A percentile compares a stretch with the other conserved stretches of the same genome.
These are phyloP conservation scores for Anguilla marmorata DNA, from an alignment of 2,797 vertebrate genomes.

Conservation along the genomic window DNA sequence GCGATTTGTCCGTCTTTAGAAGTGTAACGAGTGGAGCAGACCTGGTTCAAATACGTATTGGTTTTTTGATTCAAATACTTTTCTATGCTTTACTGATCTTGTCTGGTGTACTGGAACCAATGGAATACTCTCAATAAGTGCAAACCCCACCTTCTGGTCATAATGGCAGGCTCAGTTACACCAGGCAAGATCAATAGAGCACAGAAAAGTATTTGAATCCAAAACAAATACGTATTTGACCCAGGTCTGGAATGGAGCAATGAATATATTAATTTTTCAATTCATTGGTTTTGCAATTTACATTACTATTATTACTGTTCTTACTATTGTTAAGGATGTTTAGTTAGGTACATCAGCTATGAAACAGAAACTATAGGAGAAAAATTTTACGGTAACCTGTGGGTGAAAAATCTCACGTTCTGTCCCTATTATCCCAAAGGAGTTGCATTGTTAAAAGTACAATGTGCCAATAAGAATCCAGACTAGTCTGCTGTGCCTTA, in stretches of 20 bases:
- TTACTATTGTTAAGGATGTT: no score
- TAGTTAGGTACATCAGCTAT: not conserved
- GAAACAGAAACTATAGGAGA: not conserved
- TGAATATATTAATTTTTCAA: not conserved
- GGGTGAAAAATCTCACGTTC: constrained; percentile 19
- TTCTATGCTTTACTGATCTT: no score
- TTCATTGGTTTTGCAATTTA: not conserved
- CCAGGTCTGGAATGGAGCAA: no score
- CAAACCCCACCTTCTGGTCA: no score
- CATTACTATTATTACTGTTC: not conserved
- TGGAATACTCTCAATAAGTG: no score
- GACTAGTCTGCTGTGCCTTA: constrained; percentile 23
- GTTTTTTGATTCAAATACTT: no score
- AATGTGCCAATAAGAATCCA: constrained; percentile 38
- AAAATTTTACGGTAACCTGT: not conserved
- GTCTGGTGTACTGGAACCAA: no score
- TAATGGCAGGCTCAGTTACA: no score
- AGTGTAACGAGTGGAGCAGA: not conserved
- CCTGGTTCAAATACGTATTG: no score
- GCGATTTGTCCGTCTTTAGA: not conserved
- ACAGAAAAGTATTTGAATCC: no score
- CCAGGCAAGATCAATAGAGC: no score
- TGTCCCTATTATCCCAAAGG: constrained; percentile 25
- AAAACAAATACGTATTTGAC: no score
- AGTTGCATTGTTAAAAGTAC: constrained; percentile 29